These are phyloP conservation scores for Pteronotus mesoamericanus DNA, from an alignment of 2,797 vertebrate genomes.

Conservation along the genomic window DNA sequence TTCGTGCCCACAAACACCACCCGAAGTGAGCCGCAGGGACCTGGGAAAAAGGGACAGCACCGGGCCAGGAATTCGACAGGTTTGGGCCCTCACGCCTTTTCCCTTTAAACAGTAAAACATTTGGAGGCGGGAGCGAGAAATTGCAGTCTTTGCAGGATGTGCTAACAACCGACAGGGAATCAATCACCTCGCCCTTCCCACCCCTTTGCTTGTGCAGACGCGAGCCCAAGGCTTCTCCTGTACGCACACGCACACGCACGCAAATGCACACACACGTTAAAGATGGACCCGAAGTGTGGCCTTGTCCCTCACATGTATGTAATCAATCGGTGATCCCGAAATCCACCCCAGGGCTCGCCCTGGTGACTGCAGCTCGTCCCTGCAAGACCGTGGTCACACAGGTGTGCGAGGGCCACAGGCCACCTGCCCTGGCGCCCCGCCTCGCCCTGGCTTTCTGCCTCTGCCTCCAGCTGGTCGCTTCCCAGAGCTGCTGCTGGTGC, in stretches of 20 bases:
- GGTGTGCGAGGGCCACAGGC: not conserved
- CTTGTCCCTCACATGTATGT: too few species aligned
- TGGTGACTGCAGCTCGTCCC: rapidly evolving
- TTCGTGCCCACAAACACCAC: not conserved
- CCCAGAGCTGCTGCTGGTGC: not conserved
- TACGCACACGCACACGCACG: rapidly evolving
- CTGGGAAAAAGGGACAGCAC: rapidly evolving
- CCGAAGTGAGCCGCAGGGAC: not conserved
- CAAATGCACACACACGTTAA: not conserved
- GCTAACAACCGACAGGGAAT: rapidly evolving
- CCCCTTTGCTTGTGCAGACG: not conserved
- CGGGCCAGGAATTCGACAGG: not conserved
- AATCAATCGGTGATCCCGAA: rapidly evolving
- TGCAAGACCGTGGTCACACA: too few species aligned
- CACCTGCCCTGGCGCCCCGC: rapidly evolving
- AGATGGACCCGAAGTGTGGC: too few species aligned
- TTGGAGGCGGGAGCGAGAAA: rapidly evolving
- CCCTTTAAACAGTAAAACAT: not conserved
- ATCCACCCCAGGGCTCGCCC: not conserved
- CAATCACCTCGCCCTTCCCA: not conserved
- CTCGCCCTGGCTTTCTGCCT: too few species aligned
- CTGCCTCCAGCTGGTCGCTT: too few species aligned
- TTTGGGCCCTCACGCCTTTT: not conserved
- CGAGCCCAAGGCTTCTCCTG: not conserved
- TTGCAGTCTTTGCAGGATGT: rapidly evolving